Percentiles rank a stretch among this genome's conserved stretches.
Conservation (phyloP, 2,797 vertebrate species). For the Buceros bicornis region DNA sequence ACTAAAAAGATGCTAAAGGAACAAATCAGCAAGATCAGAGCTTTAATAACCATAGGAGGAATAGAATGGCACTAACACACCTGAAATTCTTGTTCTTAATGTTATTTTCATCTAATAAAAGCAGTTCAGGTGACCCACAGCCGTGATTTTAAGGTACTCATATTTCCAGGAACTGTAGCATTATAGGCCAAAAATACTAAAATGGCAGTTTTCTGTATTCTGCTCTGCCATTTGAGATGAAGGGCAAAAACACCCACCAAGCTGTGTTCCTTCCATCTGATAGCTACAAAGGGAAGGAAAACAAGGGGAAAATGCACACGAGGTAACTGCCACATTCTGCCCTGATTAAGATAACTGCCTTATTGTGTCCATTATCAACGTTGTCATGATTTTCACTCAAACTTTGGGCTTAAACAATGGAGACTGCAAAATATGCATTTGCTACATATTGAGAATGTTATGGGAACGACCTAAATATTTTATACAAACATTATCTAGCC, state of each 20-base stretch:
- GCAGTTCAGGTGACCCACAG: not conserved
- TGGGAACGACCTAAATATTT: constrained; percentile 20
- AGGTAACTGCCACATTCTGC: not conserved
- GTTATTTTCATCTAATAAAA: not conserved
- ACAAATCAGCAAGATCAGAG: not conserved
- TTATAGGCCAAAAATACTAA: not conserved
- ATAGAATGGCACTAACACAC: not conserved
- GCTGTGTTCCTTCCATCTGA: not conserved
- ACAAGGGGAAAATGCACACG: not conserved
- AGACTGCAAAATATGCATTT: not conserved
- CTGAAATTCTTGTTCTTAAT: not conserved
- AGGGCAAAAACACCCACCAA: not conserved
- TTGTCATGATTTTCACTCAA: not conserved
- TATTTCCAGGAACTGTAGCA: not conserved
- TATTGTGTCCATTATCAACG: not conserved
- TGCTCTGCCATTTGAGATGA: not conserved
- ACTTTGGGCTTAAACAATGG: constrained; percentile 27
- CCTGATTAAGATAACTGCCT: not conserved
- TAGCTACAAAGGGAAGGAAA: constrained; percentile 24
- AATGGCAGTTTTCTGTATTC: not conserved
- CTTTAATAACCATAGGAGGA: not conserved
- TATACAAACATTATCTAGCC: not conserved
- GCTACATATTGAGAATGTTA: not conserved
- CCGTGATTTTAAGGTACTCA: not conserved
- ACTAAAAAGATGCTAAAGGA: not conserved